A percentile compares a stretch with the other conserved stretches of the same genome.
Conservation (phyloP, 2,797 vertebrate genomes). For the Artibeus jamaicensis region DNA sequence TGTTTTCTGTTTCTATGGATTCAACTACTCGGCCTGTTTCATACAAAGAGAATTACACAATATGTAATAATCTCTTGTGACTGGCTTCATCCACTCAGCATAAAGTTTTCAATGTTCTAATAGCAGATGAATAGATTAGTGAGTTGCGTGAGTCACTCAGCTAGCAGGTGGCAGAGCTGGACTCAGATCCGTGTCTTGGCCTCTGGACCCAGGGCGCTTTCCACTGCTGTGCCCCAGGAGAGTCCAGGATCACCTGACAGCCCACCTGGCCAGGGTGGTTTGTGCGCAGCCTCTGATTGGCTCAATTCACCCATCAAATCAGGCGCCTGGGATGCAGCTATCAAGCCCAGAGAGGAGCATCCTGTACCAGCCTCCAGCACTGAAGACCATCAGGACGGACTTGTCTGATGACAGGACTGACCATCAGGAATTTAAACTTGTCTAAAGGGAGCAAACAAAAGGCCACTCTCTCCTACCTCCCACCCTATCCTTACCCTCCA, state of each 20-base stretch:
- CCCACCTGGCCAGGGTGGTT: background rate
- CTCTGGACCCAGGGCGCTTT: no score
- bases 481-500: background rate
- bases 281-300: background rate
- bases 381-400: background rate
- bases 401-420: no score
- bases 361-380: background rate
- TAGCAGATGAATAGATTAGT: background rate
- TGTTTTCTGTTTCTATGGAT: background rate
- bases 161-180: background rate
- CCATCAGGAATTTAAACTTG: background rate
- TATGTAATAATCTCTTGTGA: background rate
- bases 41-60: background rate
- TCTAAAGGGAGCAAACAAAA: background rate
- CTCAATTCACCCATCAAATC: background rate
- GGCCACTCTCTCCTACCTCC: background rate
- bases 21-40: background rate
- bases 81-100: background rate
- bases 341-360: background rate
- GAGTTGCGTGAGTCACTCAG: background rate
- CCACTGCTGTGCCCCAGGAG: background rate
- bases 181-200: background rate
- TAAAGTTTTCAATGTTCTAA: background rate
- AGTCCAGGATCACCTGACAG: background rate
- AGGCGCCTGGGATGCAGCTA: background rate